Percentiles rank a stretch among this genome's conserved stretches.
phyloP scores from a whole-genome alignment of 2,888 invertebrate species.

The Drosophila mulleri region DNA sequence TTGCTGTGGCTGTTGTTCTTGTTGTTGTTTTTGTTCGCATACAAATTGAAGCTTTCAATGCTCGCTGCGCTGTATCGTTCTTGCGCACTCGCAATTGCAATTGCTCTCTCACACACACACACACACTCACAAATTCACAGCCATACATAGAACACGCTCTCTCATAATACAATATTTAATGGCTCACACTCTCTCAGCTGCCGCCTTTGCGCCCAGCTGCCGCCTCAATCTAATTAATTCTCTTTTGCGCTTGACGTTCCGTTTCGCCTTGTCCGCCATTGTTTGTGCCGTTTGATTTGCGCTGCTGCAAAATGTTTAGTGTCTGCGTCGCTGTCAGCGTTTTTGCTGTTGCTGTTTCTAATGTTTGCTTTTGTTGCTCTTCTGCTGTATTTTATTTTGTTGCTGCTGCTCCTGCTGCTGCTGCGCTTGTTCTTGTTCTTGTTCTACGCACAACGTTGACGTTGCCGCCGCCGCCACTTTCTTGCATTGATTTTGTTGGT shows the following conservation, averaged over 20 bases:
- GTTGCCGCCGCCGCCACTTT: slow-evolving; percentile 24
- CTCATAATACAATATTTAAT: slow-evolving; percentile 13
- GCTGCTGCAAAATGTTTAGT: slow-evolving; percentile 52
- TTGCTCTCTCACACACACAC: slow-evolving; percentile 15
- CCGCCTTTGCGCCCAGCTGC: slow-evolving; percentile 67
- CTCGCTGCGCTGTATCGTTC: slow-evolving; percentile 26
- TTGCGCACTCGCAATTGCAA: slow-evolving; percentile 43
- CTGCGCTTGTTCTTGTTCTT: slow-evolving; percentile 38
- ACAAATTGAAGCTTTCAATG: slow-evolving; percentile 35
- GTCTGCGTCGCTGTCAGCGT: slow-evolving; percentile 35
- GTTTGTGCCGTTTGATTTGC: slow-evolving; percentile 57
- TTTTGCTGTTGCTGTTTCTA: slow-evolving; percentile 35
- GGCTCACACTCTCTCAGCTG: slow-evolving; percentile 49
- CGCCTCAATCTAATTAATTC: slow-evolving; percentile 79
- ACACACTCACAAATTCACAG: neutral
- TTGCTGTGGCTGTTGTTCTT: slow-evolving; percentile 39
- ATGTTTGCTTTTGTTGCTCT: slow-evolving; percentile 25
- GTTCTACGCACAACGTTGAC: slow-evolving; percentile 44
- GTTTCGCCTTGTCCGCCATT: slow-evolving; percentile 54
- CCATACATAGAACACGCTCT: neutral
- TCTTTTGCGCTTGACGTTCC: slow-evolving; percentile 53
- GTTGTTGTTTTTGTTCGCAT: slow-evolving; percentile 3
- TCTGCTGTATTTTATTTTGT: neutral
- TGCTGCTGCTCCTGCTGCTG: slow-evolving; percentile 28
- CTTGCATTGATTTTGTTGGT: slow-evolving; percentile 62